phyloP scores from a whole-genome alignment of 2,888 invertebrate species.

The Catocala sponsa region DNA sequence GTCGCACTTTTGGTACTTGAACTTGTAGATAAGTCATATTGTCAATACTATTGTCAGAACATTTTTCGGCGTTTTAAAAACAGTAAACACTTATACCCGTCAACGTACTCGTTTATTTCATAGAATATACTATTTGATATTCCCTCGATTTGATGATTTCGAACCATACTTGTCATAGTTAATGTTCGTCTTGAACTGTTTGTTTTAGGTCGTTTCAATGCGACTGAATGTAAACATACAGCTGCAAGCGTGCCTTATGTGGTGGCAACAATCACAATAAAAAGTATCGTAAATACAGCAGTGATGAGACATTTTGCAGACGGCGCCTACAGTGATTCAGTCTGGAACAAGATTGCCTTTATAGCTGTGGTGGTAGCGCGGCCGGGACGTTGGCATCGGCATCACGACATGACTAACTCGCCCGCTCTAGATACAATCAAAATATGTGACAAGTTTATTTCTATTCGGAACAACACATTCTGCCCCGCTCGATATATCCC shows the following conservation, averaged over 20 bases:
- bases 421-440: conserved; percentile 88
- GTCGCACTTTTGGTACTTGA: no score
- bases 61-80: no score
- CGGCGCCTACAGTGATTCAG: conserved; percentile 86
- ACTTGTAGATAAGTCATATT: no score
- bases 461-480: conserved; percentile 86
- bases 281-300: conserved; percentile 72
- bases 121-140: no score
- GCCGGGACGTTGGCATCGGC: conserved; percentile 86
- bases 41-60: no score
- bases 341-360: conserved; percentile 84
- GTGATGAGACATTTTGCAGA: conserved; percentile 87
- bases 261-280: conserved; percentile 53
- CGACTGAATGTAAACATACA: conserved; percentile 31
- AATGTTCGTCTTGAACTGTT: background rate
- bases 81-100: no score
- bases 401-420: conserved; percentile 84
- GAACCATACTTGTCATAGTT: no score
- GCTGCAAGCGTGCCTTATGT: conserved; percentile 41
- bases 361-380: conserved; percentile 78
- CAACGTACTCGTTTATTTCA: no score
- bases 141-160: no score
- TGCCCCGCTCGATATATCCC: conserved; percentile 83
- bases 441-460: conserved; percentile 88
- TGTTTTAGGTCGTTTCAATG: conserved; percentile 28